A percentile compares a stretch with the other conserved stretches of the same genome.
Evolutionary conservation across 2,113 vertebrate species (phyloP).

Genomic region (Brevimyrus niger): DNA sequence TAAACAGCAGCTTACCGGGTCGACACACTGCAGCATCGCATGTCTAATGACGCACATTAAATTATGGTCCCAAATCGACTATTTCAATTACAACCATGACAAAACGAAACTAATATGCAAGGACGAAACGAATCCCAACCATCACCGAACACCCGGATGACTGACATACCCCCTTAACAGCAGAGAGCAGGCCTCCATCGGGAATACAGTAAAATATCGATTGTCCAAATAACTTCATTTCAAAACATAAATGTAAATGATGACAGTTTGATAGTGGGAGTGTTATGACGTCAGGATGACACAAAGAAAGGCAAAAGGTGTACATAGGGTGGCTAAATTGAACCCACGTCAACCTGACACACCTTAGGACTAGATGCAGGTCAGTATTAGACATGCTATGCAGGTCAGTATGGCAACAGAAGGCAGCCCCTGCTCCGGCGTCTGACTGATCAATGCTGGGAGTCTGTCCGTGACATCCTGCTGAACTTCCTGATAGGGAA

Average conservation of each 20-base stretch:
- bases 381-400: background rate
- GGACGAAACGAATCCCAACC: background rate
- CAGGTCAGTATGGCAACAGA: background rate
- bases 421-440: background rate
- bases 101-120: background rate
- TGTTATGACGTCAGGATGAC: background rate
- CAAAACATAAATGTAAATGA: background rate
- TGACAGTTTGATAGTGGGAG: background rate
- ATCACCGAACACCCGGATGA: background rate
- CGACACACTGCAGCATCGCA: background rate
- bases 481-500: background rate
- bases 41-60: background rate
- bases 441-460: background rate
- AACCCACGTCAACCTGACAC: background rate
- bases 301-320: background rate
- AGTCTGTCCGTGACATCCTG: background rate
- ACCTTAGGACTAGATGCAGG: background rate
- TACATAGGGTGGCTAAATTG: background rate
- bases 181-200: background rate
- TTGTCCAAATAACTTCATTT: background rate
- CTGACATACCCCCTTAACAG: background rate
- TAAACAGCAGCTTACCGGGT: background rate
- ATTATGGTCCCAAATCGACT: background rate
- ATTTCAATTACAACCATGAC: background rate
- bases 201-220: background rate